A percentile compares a stretch with the other conserved stretches of the same genome.
These are phyloP conservation scores for Melanerpes aurifrons DNA, from an alignment of 2,113 vertebrate species.

Conservation along the genomic window DNA sequence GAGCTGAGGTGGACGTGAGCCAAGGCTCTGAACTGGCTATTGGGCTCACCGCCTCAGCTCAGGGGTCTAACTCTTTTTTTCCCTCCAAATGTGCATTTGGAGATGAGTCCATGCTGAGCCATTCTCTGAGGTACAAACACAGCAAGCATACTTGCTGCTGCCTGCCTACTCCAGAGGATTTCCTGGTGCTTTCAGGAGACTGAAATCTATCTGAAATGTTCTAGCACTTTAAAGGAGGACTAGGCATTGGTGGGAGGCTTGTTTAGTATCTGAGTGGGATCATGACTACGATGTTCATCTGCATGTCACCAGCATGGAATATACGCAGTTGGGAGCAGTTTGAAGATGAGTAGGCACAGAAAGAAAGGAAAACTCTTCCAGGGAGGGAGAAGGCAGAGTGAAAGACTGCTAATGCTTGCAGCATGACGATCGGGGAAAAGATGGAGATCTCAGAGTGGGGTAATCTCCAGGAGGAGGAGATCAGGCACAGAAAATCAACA, in stretches of 20 bases:
- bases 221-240: conserved; percentile 58
- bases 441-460: conserved; percentile 8
- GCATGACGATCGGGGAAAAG: neutral
- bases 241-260: conserved; percentile 65
- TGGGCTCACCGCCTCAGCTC: neutral
- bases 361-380: conserved; percentile 63
- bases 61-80: neutral
- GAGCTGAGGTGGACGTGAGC: neutral
- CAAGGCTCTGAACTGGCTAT: neutral
- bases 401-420: conserved; percentile 66
- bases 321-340: conserved; percentile 51
- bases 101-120: fast-evolving
- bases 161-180: conserved; percentile 56
- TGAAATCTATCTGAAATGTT: conserved; percentile 37
- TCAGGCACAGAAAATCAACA: conserved; percentile 19
- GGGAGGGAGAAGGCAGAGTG: conserved; percentile 35
- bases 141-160: neutral
- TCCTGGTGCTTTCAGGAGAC: conserved; percentile 44
- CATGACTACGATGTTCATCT: conserved; percentile 74
- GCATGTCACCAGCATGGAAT: conserved; percentile 64
- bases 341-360: conserved; percentile 51
- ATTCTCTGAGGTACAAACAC: neutral
- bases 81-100: fast-evolving
- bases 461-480: conserved; percentile 16
- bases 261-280: conserved; percentile 72